Evolutionary conservation across 2,888 invertebrate genomes (phyloP).

Genomic region (Plebejus argus): DNA sequence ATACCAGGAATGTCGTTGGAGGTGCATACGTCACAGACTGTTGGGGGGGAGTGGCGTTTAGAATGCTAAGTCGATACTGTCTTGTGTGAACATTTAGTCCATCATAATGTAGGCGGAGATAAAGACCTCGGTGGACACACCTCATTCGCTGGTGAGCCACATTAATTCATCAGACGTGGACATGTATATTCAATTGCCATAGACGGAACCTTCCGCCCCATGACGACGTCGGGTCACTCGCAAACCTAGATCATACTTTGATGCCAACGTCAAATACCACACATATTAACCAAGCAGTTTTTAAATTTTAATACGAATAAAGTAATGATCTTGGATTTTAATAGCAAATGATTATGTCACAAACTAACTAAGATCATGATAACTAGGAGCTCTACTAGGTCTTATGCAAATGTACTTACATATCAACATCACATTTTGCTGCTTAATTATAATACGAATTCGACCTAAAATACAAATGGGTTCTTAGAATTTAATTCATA

Average conservation of each 20-base stretch:
- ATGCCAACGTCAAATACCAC: not conserved
- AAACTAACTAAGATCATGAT: not conserved
- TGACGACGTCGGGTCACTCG: conserved; percentile 34
- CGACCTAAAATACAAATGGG: not conserved
- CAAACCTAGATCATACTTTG: not conserved
- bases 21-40: conserved; percentile 39
- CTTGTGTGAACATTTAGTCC: conserved; percentile 40
- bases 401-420: not conserved
- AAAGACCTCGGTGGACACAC: conserved; percentile 46
- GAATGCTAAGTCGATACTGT: conserved; percentile 38
- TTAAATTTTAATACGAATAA: not conserved
- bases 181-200: conserved; percentile 44
- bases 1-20: conserved; percentile 38
- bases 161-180: conserved; percentile 43
- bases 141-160: conserved; percentile 44
- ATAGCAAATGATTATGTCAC: not conserved
- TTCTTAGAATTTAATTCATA: not conserved
- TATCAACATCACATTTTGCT: not conserved
- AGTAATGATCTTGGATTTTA: not conserved
- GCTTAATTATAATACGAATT: not conserved
- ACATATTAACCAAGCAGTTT: not conserved
- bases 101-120: conserved; percentile 49
- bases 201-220: conserved; percentile 25
- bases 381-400: not conserved
- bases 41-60: conserved; percentile 41